Base-by-base conservation (phyloP, 2,797 vertebrate species). In the Sebastes iracundus region DNA sequence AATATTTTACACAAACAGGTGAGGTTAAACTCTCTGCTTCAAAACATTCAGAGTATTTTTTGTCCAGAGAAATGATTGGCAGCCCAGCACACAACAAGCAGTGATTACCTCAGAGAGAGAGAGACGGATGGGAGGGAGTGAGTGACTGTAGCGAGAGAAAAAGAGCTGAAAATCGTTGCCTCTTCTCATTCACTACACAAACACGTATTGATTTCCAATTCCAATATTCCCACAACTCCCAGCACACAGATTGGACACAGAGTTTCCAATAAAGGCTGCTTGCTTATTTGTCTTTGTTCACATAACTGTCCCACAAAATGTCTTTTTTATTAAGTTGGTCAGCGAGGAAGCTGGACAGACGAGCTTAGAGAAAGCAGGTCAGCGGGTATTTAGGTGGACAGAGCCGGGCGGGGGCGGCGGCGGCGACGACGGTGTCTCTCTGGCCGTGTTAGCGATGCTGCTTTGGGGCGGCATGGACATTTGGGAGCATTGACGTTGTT, bases 361-460 rank as follows among this genome's bases (percentile, higher is more conserved):
- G 72, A 76, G 90, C 87, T 91, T 90, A 94, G 82, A 77, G 83
- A 92, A 93, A 94, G 79, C 91, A 93, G 92, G 93, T 94, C 93
- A 95, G 79, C 65, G 67, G 82, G 91, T 91, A 92, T 93, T 93
- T 94, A 91, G 87, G 90, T 89, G 91, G 87, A 66, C 33, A 53
- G 83, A 76, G 78, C 69, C 49, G 53, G 61, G 68, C 27, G 78
- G 73, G 81, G 49, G 49, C 8, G 20, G 49, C 49, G 16, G 16
- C 8, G 14, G 49, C 49, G 49, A 10, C 42, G 38, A 62, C 3
- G 23, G 77, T 12, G 46, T 77, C 22, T 73, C 70, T 80, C 64
- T 69, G 42, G 28, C 60, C 59, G 14, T 68, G 67, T 65, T 13
- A 74, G 62, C 20, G 76, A 70, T 52, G 81, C 75, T 56, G 81